Evolutionary conservation across 2,113 vertebrate genomes (phyloP), one percentile per base, ranked within the genome.

Genomic region (Anarrhichthys ocellatus): DNA sequence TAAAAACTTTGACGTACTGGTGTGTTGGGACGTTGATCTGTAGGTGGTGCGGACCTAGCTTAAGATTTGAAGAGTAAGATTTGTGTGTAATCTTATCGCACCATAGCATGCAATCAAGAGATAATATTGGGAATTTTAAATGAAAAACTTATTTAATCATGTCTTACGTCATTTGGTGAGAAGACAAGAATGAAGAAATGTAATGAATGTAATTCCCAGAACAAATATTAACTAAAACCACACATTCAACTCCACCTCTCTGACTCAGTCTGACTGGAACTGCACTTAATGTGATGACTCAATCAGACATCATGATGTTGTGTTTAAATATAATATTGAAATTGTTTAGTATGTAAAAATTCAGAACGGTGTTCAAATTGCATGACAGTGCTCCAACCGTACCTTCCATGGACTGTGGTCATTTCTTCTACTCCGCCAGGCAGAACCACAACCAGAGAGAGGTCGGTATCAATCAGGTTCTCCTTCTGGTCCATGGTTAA

Each of bases 401-500:
- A 98, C 98, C 97, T 99, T 83, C 97, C 97, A 0, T 96, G 96
- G 79, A 99, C 96, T 44, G 91, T 95, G 54, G 96, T 95, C 7
- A 91, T 95, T 75, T 96, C 97, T 89, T 97, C 95, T 82, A 94
- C 83, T 73, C 98, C 97, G 29, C 95, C 97, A n/a, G 98, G 98
- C 42, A 99, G 93, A 71, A 99, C 94, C 78, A 99, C 98, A 0
- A 93, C 94, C 32, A 99, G 92, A 34, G 96, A 95, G 77, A 99
- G 94, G 44, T 99, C 97, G 93, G 95, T 95, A 85, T 99, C 96
- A 0, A 95, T 91, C 9, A 93, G 86, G 82, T 95, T 97, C 85
- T 98, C 97, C 77, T 97, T 97, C 89, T 97, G 97, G 59, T 99
- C 98, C 97, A 97, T 98, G 78, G 87, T 88, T 61, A 94, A 86